A percentile compares a stretch with the other conserved stretches of the same genome.
phyloP scores from a whole-genome alignment of 2,113 vertebrate species.

The Oreochromis spilurus region DNA sequence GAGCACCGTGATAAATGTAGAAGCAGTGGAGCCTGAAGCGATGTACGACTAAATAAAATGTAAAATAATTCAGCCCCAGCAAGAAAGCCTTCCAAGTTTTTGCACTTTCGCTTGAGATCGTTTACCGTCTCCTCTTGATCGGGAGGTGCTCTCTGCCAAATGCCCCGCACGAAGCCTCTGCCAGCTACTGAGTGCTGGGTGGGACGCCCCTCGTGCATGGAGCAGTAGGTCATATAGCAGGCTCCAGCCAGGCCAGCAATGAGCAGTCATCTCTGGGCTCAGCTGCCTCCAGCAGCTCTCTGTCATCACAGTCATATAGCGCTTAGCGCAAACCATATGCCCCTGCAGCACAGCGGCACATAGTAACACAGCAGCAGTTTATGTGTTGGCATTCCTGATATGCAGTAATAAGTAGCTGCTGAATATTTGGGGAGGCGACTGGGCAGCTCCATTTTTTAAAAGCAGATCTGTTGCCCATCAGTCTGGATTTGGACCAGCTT shows the following conservation, averaged over 20 bases:
- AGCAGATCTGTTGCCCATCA: slow-evolving; percentile 17
- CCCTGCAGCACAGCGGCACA: slow-evolving; percentile 9
- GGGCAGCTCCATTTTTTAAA: slow-evolving; percentile 1
- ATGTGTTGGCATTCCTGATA: slow-evolving; percentile 61
- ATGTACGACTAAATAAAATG: background rate
- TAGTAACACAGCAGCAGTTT: slow-evolving; percentile 54
- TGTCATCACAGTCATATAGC: slow-evolving; percentile 57
- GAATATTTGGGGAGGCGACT: slow-evolving; percentile 35
- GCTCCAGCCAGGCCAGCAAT: slow-evolving; percentile 32
- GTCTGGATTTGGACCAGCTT: slow-evolving; percentile 28
- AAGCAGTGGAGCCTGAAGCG: background rate
- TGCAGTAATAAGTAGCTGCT: slow-evolving; percentile 53
- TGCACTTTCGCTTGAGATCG: background rate
- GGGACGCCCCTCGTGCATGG: background rate
- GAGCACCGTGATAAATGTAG: background rate
- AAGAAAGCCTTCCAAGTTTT: background rate
- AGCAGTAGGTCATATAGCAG: slow-evolving; percentile 23
- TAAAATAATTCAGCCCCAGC: background rate
- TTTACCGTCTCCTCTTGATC: background rate
- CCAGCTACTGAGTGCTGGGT: slow-evolving; percentile 17
- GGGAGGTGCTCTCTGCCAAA: background rate
- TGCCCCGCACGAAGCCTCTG: background rate
- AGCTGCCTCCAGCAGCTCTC: slow-evolving; percentile 37
- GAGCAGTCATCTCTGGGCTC: slow-evolving; percentile 39
- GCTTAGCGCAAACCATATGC: slow-evolving; percentile 55